Percentiles rank a stretch among this genome's conserved stretches.
These are phyloP conservation scores for Acromyrmex charruanus DNA, from an alignment of 1,140 invertebrate genomes.

Conservation along the genomic window DNA sequence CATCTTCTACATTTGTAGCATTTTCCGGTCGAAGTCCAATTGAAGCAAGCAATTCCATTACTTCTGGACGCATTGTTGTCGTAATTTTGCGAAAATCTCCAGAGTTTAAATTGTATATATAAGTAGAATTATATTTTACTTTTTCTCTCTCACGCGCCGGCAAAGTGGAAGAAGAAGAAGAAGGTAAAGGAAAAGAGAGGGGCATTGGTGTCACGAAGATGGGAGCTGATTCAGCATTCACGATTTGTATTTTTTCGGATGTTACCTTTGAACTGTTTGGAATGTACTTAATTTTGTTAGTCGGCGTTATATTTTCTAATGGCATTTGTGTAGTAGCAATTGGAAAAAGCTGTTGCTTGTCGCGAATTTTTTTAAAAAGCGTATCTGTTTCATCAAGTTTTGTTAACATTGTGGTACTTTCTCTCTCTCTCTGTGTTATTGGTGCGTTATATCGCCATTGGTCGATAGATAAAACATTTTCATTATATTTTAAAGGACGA, in stretches of 20 bases:
- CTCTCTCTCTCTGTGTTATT: slow-evolving; percentile 25
- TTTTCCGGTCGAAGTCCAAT: slow-evolving; percentile 80
- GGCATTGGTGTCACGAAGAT: slow-evolving; percentile 82
- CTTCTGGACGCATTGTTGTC: slow-evolving; percentile 81
- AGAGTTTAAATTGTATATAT: slow-evolving; percentile 48
- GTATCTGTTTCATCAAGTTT: slow-evolving; percentile 10
- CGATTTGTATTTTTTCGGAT: neutral
- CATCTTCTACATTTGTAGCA: slow-evolving; percentile 53
- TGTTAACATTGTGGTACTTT: slow-evolving; percentile 35
- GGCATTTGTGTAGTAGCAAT: slow-evolving; percentile 53
- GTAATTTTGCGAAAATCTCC: slow-evolving; percentile 70
- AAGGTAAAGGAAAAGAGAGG: neutral
- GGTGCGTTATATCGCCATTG: slow-evolving; percentile 83
- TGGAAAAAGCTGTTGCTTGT: slow-evolving; percentile 71
- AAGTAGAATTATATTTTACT: slow-evolving; percentile 69
- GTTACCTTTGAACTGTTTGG: neutral
- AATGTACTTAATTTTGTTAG: neutral
- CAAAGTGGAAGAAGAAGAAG: neutral
- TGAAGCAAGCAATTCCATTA: slow-evolving; percentile 83
- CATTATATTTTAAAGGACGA: neutral
- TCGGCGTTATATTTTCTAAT: neutral
- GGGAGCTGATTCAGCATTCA: slow-evolving; percentile 66
- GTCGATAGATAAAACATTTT: slow-evolving; percentile 68
- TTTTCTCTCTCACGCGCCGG: slow-evolving; percentile 19
- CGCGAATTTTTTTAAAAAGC: neutral